These are phyloP conservation scores for Plutella xylostella DNA, from an alignment of 2,888 invertebrate genomes.

Conservation along the genomic window DNA sequence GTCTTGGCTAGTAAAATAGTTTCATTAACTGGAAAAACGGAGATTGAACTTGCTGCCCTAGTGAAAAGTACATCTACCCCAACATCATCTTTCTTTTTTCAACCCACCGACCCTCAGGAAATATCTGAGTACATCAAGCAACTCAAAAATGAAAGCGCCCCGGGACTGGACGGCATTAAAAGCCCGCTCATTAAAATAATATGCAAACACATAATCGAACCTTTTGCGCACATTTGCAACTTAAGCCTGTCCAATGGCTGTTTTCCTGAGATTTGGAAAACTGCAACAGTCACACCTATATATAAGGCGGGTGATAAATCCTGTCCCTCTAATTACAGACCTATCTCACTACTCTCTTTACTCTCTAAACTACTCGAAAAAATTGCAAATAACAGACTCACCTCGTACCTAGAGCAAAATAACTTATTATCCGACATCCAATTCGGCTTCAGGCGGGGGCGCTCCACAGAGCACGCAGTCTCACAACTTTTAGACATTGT, in stretches of 20 bases:
- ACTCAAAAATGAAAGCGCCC: constrained; percentile 3
- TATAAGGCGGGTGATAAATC: neutral
- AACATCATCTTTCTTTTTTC: neutral
- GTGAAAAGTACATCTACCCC: neutral
- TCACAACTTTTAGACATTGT: neutral
- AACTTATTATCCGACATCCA: constrained; percentile 2
- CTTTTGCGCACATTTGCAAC: constrained; percentile 6
- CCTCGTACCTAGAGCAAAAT: too few species aligned
- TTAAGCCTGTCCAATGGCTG: constrained; percentile 1
- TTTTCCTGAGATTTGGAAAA: constrained; percentile 6
- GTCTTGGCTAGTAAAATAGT: neutral
- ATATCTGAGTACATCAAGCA: neutral
- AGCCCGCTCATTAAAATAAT: neutral
- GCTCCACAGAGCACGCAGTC: constrained; percentile 9
- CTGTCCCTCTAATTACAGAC: too few species aligned
- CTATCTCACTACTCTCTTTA: too few species aligned
- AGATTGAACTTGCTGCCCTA: neutral
- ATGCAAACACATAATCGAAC: neutral
- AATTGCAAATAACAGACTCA: constrained; percentile 3
- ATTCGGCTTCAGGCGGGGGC: constrained; percentile 11
- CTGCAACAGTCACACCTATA: constrained; percentile 2
- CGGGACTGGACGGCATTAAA: constrained; percentile 1
- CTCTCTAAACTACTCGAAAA: too few species aligned
- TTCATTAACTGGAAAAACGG: neutral
- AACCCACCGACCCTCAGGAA: neutral